Evolutionary conservation across 2,888 invertebrate species (phyloP).

Genomic region (Nipponacmea schrenckii): DNA sequence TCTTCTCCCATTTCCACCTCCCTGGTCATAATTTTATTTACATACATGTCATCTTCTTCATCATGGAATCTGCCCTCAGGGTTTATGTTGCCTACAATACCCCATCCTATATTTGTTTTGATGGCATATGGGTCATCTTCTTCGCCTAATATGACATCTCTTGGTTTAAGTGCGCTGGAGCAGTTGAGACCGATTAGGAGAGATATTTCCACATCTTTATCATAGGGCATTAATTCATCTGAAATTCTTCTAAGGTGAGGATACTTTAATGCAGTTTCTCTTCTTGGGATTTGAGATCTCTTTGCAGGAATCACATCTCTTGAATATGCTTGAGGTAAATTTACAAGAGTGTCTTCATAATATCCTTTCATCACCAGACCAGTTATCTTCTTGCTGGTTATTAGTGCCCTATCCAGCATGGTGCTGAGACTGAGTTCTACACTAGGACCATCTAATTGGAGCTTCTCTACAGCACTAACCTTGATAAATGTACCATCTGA

Average conservation of each 20-base stretch:
- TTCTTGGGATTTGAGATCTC: not conserved
- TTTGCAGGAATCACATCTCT: not conserved
- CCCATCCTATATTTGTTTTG: not conserved
- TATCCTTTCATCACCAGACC: not conserved
- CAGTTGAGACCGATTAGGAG: not conserved
- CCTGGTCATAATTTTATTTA: no score
- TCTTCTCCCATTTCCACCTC: no score
- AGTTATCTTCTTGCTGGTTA: not conserved
- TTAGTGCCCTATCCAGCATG: not conserved
- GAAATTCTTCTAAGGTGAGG: not conserved
- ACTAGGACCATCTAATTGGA: no score
- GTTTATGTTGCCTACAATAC: not conserved
- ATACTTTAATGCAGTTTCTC: slow-evolving; percentile 1
- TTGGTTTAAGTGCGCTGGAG: not conserved
- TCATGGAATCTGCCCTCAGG: no score
- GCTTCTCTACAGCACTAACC: no score
- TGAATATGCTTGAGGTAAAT: not conserved
- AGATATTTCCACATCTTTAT: not conserved
- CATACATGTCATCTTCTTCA: no score
- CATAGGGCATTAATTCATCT: not conserved
- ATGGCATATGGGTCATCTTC: not conserved
- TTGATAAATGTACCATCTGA: not conserved
- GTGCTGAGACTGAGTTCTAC: not conserved
- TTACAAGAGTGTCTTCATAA: not conserved
- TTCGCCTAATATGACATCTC: not conserved